phyloP scores from a whole-genome alignment of 1,140 invertebrate species.

The Brachionus plicatilis region DNA sequence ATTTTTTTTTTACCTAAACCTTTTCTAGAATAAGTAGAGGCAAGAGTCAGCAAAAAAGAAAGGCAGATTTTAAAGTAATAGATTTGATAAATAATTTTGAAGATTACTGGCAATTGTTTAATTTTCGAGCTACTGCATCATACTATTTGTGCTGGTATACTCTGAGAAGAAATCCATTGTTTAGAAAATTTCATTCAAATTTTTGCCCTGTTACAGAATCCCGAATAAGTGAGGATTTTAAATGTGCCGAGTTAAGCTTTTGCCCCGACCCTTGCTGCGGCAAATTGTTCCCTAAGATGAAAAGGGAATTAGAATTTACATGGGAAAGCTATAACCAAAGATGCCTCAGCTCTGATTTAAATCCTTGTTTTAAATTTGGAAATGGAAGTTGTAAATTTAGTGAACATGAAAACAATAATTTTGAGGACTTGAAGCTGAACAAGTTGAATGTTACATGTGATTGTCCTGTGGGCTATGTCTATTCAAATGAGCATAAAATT shows the following conservation, averaged over 20 bases:
- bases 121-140: slow-evolving; percentile 8
- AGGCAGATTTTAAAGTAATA: neutral
- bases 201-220: neutral
- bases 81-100: neutral
- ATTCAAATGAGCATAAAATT: neutral
- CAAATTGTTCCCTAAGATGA: neutral
- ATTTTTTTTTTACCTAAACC: neutral
- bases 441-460: neutral
- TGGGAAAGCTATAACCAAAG: neutral
- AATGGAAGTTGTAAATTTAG: neutral
- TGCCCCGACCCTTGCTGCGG: neutral
- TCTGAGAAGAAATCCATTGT: neutral
- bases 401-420: neutral
- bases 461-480: neutral
- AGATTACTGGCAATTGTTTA: neutral
- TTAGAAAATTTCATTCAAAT: neutral
- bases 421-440: neutral
- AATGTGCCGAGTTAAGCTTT: slow-evolving; percentile 5
- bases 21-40: neutral
- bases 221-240: neutral
- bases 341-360: neutral
- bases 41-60: neutral
- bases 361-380: neutral
- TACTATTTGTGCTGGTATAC: slow-evolving; percentile 20
- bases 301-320: neutral